phyloP scores from a whole-genome alignment of 2,797 vertebrate species.

The Mergus octosetaceus region DNA sequence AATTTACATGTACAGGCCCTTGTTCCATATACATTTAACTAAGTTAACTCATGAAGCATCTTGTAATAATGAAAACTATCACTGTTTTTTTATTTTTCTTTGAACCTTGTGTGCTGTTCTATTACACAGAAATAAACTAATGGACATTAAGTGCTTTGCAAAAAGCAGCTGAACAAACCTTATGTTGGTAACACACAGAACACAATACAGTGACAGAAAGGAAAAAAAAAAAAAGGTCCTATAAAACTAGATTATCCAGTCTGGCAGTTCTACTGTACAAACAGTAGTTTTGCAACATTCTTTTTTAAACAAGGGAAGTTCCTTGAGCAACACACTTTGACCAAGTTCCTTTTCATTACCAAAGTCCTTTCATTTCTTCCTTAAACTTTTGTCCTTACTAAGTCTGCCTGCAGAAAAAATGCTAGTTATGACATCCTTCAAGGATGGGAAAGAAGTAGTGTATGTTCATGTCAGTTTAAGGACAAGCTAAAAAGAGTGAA shows the following conservation, averaged over 20 bases:
- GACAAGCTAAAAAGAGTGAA: background rate
- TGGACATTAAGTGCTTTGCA: background rate
- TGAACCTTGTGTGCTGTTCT: background rate
- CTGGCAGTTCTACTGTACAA: background rate
- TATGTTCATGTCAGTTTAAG: background rate
- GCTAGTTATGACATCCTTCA: background rate
- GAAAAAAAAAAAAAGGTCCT: background rate
- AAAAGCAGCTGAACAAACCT: background rate
- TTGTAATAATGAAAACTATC: background rate
- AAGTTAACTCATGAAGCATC: background rate
- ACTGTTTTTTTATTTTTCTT: background rate
- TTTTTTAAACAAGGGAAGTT: background rate
- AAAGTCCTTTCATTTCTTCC: background rate
- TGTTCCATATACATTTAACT: background rate
- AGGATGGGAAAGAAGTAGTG: background rate
- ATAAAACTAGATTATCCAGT: slow-evolving; percentile 47
- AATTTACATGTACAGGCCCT: background rate
- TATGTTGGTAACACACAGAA: background rate
- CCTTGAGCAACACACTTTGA: slow-evolving; percentile 11
- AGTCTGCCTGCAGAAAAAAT: background rate
- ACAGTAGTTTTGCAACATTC: background rate
- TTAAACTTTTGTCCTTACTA: background rate
- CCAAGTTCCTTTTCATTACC: background rate
- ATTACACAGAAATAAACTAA: background rate
- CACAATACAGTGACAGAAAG: background rate